A percentile compares a stretch with the other conserved stretches of the same genome.
These are phyloP conservation scores for Suillia variegata DNA, from an alignment of 2,888 invertebrate genomes.

Conservation along the genomic window DNA sequence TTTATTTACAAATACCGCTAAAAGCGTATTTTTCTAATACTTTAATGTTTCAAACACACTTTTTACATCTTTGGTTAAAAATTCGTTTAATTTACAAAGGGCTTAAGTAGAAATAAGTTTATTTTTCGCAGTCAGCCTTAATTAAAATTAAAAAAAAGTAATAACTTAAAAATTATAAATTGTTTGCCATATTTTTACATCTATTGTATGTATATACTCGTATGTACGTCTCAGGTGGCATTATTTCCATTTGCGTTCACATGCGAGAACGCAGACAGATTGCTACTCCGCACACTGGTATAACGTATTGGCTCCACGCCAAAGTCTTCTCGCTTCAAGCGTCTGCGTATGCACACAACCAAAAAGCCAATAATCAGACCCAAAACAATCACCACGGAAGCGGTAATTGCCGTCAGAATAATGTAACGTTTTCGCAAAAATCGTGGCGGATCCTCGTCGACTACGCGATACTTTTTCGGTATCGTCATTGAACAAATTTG, in stretches of 20 bases:
- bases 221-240: slow-evolving; percentile 30
- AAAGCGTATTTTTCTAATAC: slow-evolving; percentile 5
- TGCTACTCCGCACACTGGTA: slow-evolving; percentile 55
- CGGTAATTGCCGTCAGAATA: slow-evolving; percentile 54
- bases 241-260: slow-evolving; percentile 35
- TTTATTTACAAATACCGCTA: neutral
- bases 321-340: slow-evolving; percentile 53
- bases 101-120: neutral
- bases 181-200: no score
- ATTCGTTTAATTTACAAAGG: slow-evolving; percentile 30
- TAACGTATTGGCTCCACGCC: slow-evolving; percentile 57
- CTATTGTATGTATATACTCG: no score
- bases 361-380: slow-evolving; percentile 56
- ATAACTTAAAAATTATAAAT: neutral
- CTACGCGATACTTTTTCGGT: slow-evolving; percentile 48
- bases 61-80: slow-evolving; percentile 50
- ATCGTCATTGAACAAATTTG: slow-evolving; percentile 49
- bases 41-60: slow-evolving; percentile 24
- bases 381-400: slow-evolving; percentile 49
- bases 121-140: neutral
- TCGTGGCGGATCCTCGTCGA: slow-evolving; percentile 57
- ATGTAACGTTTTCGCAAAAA: slow-evolving; percentile 57
- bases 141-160: neutral
- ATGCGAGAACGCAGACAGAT: slow-evolving; percentile 50
- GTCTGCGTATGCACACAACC: slow-evolving; percentile 52